A percentile compares a stretch with the other conserved stretches of the same genome.
Conservation (phyloP, 2,888 invertebrate genomes). For the Mactromeris polynyma region DNA sequence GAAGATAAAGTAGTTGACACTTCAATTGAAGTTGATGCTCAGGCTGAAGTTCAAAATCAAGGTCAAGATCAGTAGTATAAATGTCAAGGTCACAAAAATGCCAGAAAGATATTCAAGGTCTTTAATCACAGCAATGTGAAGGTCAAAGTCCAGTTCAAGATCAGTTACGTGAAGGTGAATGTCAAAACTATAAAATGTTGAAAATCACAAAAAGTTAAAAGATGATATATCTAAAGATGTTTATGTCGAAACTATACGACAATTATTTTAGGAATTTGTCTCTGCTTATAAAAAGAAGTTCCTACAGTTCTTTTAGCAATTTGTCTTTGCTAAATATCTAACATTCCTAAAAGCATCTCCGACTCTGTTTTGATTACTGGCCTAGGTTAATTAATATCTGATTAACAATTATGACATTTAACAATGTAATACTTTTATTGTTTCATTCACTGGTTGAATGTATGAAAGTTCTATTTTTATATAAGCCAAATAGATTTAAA, state of each 20-base stretch:
- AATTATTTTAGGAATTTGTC: no score
- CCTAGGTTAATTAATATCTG: background rate
- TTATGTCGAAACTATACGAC: no score
- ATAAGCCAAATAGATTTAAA: background rate
- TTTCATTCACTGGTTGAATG: background rate
- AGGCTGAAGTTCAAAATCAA: conserved; percentile 2
- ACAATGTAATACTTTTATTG: background rate
- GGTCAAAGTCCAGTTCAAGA: background rate
- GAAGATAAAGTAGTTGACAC: background rate
- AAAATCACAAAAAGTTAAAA: background rate
- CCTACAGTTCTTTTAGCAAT: no score
- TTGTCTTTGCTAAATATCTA: background rate
- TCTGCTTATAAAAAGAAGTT: no score
- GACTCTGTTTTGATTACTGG: background rate
- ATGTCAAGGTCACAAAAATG: background rate
- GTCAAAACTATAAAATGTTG: background rate
- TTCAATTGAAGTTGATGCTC: background rate
- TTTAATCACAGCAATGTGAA: background rate
- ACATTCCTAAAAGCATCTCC: background rate
- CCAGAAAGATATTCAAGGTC: background rate
- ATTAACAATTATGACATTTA: background rate
- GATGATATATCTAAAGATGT: background rate
- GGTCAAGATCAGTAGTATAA: background rate
- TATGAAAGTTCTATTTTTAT: background rate
- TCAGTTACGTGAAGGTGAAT: background rate